Conservation (phyloP, 2,797 vertebrate genomes). For the Carduelis carduelis region DNA sequence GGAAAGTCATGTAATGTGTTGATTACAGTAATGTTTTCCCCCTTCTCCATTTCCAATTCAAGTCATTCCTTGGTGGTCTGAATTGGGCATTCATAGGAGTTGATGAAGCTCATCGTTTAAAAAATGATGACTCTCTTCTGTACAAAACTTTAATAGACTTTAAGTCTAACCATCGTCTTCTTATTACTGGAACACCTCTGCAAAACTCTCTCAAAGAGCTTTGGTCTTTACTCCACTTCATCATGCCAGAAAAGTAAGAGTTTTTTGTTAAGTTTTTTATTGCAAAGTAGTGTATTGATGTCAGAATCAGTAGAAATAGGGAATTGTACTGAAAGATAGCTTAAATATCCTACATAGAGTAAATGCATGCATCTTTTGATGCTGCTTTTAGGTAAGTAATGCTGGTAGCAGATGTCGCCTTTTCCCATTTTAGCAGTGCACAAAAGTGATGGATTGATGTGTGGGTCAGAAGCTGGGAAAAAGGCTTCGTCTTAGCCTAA, state of each 20-base stretch:
- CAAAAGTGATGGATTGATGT: not conserved
- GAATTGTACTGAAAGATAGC: not conserved
- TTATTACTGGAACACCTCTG: slow-evolving; percentile 96
- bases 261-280: not conserved
- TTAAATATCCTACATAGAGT: not conserved
- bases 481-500: not conserved
- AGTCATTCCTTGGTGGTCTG: slow-evolving; percentile 92
- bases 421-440: not conserved
- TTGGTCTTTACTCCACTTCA: slow-evolving; percentile 98
- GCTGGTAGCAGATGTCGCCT: not conserved
- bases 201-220: slow-evolving; percentile 99
- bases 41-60: slow-evolving; percentile 13
- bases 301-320: not conserved
- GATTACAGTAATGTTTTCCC: not conserved
- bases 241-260: slow-evolving; percentile 98
- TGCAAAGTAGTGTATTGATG: not conserved
- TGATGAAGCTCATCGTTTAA: slow-evolving; percentile 96
- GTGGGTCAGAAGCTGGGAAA: not conserved
- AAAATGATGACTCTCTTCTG: slow-evolving; percentile 96
- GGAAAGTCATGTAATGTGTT: not conserved
- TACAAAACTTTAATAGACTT: slow-evolving; percentile 99
- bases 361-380: not conserved
- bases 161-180: slow-evolving; percentile 95
- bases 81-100: slow-evolving; percentile 97
- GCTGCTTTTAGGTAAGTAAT: not conserved